Evolutionary conservation across 2,113 vertebrate species (phyloP), one percentile per base, ranked within the genome.

Genomic region (Sphaerodactylus townsendi): DNA sequence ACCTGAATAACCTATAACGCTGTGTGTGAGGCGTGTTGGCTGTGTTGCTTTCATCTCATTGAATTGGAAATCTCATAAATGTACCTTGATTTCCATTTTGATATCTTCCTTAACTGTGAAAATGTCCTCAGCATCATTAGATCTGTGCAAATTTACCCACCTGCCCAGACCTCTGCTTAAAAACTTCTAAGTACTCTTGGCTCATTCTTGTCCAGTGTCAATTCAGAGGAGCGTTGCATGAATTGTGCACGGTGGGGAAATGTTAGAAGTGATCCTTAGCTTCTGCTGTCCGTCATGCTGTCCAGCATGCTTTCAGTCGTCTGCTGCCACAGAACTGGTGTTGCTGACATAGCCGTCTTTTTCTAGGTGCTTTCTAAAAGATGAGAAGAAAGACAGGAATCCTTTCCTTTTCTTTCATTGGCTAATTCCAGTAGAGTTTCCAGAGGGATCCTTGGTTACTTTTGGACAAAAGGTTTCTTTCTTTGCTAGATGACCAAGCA

Each of bases 231-330:
- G 41, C 66, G 50, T 44, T 86, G 59, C 68, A 71, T 76, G 69
- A 83, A 59, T 59, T 25, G 59, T 39, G 7, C 21, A 21, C 37
- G 44, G 39, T 72, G 70, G 37, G 46, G 46, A 73, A 11, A 56
- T 88, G 76, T 30, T 62, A 74, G 37, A 77, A 65, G 37, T 86
- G 88, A 23, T 89, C 33, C 56, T 87, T 86, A 79, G 79, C 85
- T 79, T 41, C 59, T 72, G 21, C 71, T 86, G 79, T 77, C 66
- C 74, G 44, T 84, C 75, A 76, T 76, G 87, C 83, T 78, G 77
- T 85, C n/a, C n/a, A n/a, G n/a, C n/a, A 87, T 80, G 81, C 21
- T 46, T 85, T 82, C 69, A 72, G 85, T 89, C 91, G 86, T 88
- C 79, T 84, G 14, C 79, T 75, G 79, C 70, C 70, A 28, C 56